These are phyloP conservation scores for Pachypsylla venusta DNA, from an alignment of 1,140 invertebrate species.

Conservation along the genomic window DNA sequence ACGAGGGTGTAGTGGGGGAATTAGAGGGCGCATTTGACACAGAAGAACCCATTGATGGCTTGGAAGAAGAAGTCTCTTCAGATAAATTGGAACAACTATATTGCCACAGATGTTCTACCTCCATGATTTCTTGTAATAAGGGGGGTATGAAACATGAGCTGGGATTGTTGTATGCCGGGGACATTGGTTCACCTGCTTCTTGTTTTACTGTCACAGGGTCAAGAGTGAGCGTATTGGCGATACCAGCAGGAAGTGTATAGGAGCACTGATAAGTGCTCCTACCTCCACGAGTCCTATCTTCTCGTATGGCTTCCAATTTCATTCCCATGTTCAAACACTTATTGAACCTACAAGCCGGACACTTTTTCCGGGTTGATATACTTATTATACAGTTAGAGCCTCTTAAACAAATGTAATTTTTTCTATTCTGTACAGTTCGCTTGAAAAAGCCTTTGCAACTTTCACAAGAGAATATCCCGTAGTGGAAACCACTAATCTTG, in stretches of 20 bases:
- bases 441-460: conserved; percentile 98
- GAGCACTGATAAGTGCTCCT: conserved; percentile 90
- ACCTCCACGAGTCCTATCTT: conserved; percentile 85
- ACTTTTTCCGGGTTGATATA: conserved; percentile 87
- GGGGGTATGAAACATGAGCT: conserved; percentile 32
- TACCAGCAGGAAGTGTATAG: conserved; percentile 57
- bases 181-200: conserved; percentile 15
- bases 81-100: conserved; percentile 39
- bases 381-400: conserved; percentile 81
- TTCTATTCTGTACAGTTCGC: conserved; percentile 92
- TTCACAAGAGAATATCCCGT: conserved; percentile 93
- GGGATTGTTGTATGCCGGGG: conserved; percentile 17
- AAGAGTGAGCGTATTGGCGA: conserved; percentile 16
- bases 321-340: conserved; percentile 93
- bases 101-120: conserved; percentile 86
- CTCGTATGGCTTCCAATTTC: conserved; percentile 92
- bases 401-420: conserved; percentile 87
- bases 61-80: conserved; percentile 13
- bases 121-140: conserved; percentile 68
- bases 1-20: conserved; percentile 15
- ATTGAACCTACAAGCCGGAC: conserved; percentile 91
- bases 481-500: conserved; percentile 89
- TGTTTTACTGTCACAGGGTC: conserved; percentile 18
- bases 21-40: conserved; percentile 16
- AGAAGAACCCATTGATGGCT: conserved; percentile 17